Conservation (phyloP, 2,888 invertebrate genomes). For the Herminia tarsipennalis region DNA sequence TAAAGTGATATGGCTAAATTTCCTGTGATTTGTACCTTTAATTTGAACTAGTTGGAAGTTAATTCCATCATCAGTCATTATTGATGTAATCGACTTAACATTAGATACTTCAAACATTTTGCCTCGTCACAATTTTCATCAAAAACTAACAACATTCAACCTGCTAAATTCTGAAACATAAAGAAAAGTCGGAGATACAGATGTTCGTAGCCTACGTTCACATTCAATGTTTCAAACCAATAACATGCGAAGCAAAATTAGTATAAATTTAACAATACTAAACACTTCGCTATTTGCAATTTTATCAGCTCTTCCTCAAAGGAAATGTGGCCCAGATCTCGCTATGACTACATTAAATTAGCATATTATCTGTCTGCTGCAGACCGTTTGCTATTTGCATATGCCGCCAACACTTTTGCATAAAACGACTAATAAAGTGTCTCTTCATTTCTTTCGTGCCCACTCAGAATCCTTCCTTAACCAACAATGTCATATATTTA, state of each 20-base stretch:
- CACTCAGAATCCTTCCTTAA: neutral
- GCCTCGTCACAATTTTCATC: no score
- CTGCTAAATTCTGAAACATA: no score
- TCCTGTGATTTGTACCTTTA: no score
- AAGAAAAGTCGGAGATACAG: no score
- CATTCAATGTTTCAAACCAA: conserved; percentile 1
- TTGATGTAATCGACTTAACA: no score
- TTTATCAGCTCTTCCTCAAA: conserved; percentile 68
- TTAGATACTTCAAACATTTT: no score
- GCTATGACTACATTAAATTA: conserved; percentile 55
- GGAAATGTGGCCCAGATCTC: conserved; percentile 74
- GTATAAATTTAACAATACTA: no score
- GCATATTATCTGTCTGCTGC: conserved; percentile 49
- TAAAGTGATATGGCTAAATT: no score
- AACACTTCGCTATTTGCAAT: conserved; percentile 65
- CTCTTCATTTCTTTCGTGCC: conserved; percentile 33
- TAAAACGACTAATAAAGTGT: conserved; percentile 34
- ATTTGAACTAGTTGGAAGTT: no score
- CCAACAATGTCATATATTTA: neutral
- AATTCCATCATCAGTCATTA: no score
- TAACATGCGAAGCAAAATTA: conserved; percentile 4
- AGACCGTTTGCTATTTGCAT: conserved; percentile 53
- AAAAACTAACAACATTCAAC: no score
- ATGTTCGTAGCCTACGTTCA: no score
- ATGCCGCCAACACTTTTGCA: conserved; percentile 34